Conservation (phyloP, 2,113 vertebrate species). For the Gavialis gangeticus region DNA sequence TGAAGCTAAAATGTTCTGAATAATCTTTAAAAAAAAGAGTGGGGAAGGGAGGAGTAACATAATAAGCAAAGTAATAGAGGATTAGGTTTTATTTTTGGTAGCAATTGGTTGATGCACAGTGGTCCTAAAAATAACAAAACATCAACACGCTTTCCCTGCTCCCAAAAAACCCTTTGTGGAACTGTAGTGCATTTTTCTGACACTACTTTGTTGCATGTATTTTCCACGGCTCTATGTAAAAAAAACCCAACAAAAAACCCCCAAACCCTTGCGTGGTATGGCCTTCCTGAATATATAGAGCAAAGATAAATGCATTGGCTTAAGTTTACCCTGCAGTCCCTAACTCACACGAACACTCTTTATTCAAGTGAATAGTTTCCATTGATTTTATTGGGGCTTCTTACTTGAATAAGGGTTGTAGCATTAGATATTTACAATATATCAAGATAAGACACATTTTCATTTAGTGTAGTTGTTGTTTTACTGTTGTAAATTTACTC, state of each 20-base stretch:
- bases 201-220: background rate
- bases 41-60: background rate
- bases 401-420: background rate
- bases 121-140: background rate
- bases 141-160: fast-evolving
- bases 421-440: background rate
- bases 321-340: background rate
- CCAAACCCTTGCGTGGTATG: background rate
- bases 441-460: background rate
- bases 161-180: background rate
- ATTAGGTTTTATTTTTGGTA: slow-evolving; percentile 1
- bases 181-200: background rate
- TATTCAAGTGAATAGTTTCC: background rate
- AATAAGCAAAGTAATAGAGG: slow-evolving; percentile 42
- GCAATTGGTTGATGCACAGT: background rate
- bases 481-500: slow-evolving; percentile 1
- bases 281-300: background rate
- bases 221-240: background rate
- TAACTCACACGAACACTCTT: background rate
- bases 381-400: background rate
- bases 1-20: slow-evolving; percentile 57
- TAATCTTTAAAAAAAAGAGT: slow-evolving; percentile 9
- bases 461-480: background rate
- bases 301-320: background rate
- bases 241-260: too few species aligned